Evolutionary conservation across 2,113 vertebrate genomes (phyloP).

Genomic region (Toxotes jaculatrix): DNA sequence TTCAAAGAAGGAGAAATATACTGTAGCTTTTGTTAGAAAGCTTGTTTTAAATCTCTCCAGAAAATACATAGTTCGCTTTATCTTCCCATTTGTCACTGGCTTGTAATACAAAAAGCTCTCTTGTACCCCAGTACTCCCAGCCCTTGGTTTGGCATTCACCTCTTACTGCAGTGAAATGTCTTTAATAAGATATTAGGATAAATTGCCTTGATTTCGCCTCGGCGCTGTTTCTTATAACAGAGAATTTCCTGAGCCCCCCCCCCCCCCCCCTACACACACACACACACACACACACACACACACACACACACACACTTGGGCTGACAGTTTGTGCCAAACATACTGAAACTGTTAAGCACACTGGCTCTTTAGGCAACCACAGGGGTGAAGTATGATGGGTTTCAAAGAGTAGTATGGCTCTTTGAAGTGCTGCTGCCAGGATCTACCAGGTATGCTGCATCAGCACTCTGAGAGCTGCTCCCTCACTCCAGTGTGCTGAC

Average conservation of each 20-base stretch:
- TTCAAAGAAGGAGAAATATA: constrained; percentile 37
- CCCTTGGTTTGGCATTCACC: constrained; percentile 45
- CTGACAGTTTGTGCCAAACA: constrained; percentile 88
- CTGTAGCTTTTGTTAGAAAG: constrained; percentile 40
- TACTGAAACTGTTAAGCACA: constrained; percentile 90
- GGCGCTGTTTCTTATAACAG: constrained; percentile 78
- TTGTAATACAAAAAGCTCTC: constrained; percentile 54
- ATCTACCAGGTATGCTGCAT: constrained; percentile 93
- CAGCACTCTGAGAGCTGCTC: constrained; percentile 81
- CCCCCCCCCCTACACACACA: constrained; percentile 12
- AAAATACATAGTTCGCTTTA: constrained; percentile 63
- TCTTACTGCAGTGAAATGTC: constrained; percentile 48
- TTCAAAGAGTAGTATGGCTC: constrained; percentile 88
- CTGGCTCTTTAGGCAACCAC: constrained; percentile 90
- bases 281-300: too few relatives aligned
- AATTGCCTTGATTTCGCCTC: constrained; percentile 75
- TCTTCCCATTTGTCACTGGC: constrained; percentile 66
- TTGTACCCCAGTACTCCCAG: constrained; percentile 48
- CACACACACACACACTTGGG: constrained; percentile 41
- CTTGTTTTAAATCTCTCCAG: constrained; percentile 31
- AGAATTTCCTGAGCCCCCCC: constrained; percentile 75
- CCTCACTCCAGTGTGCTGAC: constrained; percentile 51
- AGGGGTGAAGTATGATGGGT: constrained; percentile 88
- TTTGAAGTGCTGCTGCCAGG: constrained; percentile 93
- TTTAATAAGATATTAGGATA: constrained; percentile 74